Evolutionary conservation across 2,888 invertebrate genomes (phyloP).

Genomic region (Aporophyla lueneburgensis): DNA sequence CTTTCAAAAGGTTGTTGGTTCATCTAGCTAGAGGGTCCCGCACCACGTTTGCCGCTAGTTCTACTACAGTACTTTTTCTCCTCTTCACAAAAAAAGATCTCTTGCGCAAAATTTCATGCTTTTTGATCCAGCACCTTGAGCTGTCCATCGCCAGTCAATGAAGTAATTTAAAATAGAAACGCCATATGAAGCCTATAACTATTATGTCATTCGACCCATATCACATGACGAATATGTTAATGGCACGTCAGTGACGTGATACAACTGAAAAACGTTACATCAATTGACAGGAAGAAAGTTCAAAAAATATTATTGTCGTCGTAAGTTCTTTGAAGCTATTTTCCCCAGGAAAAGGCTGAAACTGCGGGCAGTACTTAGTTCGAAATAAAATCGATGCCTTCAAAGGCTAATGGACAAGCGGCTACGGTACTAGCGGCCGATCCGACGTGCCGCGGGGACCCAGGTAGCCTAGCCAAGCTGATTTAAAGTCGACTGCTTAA

Average conservation of each 20-base stretch:
- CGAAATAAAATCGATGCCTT: constrained; percentile 41
- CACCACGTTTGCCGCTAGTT: no score
- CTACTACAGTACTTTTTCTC: no score
- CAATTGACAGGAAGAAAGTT: not conserved
- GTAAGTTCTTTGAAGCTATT: not conserved
- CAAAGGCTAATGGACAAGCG: constrained; percentile 37
- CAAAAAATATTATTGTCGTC: not conserved
- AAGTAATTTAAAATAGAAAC: no score
- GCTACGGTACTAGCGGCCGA: constrained; percentile 17
- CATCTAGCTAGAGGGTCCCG: no score
- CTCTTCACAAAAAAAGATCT: no score
- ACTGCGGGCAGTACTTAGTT: not conserved
- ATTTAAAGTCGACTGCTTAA: constrained; percentile 45
- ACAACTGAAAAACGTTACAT: not conserved
- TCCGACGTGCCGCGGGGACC: constrained; percentile 32
- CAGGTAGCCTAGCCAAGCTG: constrained; percentile 32
- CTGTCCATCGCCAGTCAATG: no score
- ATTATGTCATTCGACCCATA: no score
- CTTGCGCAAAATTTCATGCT: no score
- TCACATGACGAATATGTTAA: not conserved
- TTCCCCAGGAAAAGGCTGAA: not conserved
- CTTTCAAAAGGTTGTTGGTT: no score
- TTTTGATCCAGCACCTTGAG: no score
- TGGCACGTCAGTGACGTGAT: not conserved
- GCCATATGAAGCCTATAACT: no score